Evolutionary conservation across 2,113 vertebrate genomes (phyloP), one percentile per base, ranked within the genome.

Genomic region (Silurus asotus): DNA sequence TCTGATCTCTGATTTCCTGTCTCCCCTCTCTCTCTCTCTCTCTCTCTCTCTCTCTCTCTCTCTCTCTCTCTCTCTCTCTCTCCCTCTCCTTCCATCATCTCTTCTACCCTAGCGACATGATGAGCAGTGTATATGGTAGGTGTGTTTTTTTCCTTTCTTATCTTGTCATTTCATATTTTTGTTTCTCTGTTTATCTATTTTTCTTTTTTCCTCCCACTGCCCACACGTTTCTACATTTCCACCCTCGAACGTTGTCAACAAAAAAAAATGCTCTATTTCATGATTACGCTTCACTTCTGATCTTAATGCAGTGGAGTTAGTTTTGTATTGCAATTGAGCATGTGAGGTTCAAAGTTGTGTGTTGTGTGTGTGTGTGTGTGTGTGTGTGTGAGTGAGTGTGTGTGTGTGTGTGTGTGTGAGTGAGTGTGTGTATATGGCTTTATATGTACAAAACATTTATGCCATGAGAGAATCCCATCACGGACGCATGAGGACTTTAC

Each of bases 71-170:
- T 82, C 5, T 51, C 49, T 62, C 4, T 20, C 49, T 79, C 19
- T 72, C 4, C 69, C 65, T 74, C 20, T 81, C 77, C 7, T 23
- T 72, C 14, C 75, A n/a, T 80, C 77, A 37, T 37, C 28, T 37
- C 56, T 72, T 81, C 67, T 67, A 81, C 55, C 67, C 23, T 53
- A 86, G 85, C 78, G 85, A 82, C 85, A 86, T 82, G 79, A 86
- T 86, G 85, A 86, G 85, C 85, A 86, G 85, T 56, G 85, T 86
- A 64, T 86, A 86, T 75, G 85, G 85, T 86, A 80, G 70, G 82
- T 84, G 76, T 78, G 67, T 76, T 62, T 75, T 75, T 48, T 49
- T 25, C 9, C 14, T 53, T 9, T 37, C 49, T 48, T 48, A 23
- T 76, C 67, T 37, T 61, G 56, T 20, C 64, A 28, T 55, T 76